A percentile compares a stretch with the other conserved stretches of the same genome.
Conservation (phyloP, 2,113 vertebrate genomes). For the Argyrosomus japonicus region DNA sequence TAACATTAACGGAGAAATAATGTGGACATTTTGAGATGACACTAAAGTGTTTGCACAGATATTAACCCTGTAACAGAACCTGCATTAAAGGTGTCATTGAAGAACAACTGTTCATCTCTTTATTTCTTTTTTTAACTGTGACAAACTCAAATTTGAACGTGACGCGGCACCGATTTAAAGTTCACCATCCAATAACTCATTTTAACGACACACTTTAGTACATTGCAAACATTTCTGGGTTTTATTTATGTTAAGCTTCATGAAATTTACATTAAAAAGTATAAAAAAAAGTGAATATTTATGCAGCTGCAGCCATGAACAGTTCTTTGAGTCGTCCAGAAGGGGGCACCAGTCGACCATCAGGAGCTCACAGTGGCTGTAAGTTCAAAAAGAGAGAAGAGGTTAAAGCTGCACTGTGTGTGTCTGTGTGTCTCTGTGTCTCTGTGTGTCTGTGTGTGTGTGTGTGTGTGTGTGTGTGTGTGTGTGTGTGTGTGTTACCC, state of each 20-base stretch:
- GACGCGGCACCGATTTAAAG: too few species aligned
- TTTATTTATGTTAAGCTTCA: not conserved
- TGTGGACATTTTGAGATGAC: not conserved
- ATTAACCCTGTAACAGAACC: not conserved
- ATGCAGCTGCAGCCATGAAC: not conserved
- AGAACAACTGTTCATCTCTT: not conserved
- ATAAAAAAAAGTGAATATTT: slow-evolving; percentile 12
- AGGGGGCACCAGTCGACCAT: slow-evolving; percentile 20
- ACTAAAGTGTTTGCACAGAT: slow-evolving; percentile 26
- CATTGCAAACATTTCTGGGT: not conserved
- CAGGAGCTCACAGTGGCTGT: slow-evolving; percentile 50
- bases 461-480: too few species aligned
- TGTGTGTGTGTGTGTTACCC: slow-evolving; percentile 55
- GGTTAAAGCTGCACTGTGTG: too few species aligned
- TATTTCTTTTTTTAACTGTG: slow-evolving; percentile 4
- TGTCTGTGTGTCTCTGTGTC: too few species aligned
- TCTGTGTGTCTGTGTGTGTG: too few species aligned
- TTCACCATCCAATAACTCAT: not conserved
- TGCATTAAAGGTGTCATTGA: slow-evolving; percentile 56
- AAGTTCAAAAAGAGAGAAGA: not conserved
- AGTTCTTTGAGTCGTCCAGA: slow-evolving; percentile 24
- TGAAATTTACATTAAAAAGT: slow-evolving; percentile 8
- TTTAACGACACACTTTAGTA: not conserved
- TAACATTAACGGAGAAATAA: slow-evolving; percentile 11
- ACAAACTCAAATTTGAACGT: too few species aligned